phyloP scores from a whole-genome alignment of 2,797 vertebrate species.

The Acanthurus leucopareius region DNA sequence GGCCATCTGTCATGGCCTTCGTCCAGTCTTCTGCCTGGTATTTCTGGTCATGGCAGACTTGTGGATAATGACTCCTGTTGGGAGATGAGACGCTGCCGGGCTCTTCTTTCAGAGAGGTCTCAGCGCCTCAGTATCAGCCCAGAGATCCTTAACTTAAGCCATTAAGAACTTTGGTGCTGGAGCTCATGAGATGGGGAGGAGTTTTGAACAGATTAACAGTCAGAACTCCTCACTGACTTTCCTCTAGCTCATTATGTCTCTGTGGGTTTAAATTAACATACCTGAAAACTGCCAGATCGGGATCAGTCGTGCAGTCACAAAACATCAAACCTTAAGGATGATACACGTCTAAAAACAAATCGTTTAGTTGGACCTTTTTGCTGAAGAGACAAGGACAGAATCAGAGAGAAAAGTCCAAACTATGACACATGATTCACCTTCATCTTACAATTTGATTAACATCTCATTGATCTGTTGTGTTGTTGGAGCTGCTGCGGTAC shows the following conservation, averaged over 20 bases:
- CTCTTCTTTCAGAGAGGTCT: slow-evolving; percentile 51
- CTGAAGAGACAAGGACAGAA: not conserved
- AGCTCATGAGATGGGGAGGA: not conserved
- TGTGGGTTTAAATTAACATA: slow-evolving; percentile 9
- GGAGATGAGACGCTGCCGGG: slow-evolving; percentile 50
- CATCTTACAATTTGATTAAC: not conserved
- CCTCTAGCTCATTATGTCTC: slow-evolving; percentile 15
- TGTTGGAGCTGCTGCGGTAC: slow-evolving; percentile 3
- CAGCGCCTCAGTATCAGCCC: slow-evolving; percentile 7
- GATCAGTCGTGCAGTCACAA: not conserved
- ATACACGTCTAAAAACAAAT: slow-evolving; percentile 5
- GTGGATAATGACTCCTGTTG: slow-evolving; percentile 62
- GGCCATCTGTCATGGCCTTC: slow-evolving; percentile 60
- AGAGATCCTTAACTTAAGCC: slow-evolving; percentile 26
- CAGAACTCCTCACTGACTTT: slow-evolving; percentile 25
- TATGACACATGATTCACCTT: slow-evolving; percentile 11
- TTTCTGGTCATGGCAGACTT: slow-evolving; percentile 41
- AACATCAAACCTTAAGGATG: not conserved
- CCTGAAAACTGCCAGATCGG: not conserved
- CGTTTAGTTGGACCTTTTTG: not conserved
- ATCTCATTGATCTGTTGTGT: not conserved
- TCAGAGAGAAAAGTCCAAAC: not conserved
- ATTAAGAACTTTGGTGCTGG: slow-evolving; percentile 24
- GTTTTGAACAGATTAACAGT: slow-evolving; percentile 18
- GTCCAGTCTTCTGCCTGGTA: slow-evolving; percentile 49